Base-by-base conservation (phyloP, 2,113 vertebrate species). In the Phoenicopterus ruber region DNA sequence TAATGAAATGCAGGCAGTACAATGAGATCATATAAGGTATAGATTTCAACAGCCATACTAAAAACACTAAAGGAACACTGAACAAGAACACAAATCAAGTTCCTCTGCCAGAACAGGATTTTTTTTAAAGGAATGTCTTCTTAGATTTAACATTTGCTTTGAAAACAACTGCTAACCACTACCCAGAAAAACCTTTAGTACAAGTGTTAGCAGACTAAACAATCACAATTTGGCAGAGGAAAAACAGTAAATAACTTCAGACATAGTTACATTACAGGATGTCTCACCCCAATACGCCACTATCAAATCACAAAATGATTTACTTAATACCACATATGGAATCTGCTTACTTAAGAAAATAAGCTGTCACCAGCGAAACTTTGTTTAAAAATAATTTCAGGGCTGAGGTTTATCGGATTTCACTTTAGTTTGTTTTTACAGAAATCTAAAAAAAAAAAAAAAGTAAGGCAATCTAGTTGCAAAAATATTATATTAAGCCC, bases 21-120 rank as follows among this genome's bases (percentile, higher is more conserved):
- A 98, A 99, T 99, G 99, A 99, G 99, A 98, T 99, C 99, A 99
- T 99, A 97, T 98, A 98, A 98, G 98, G 99, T 99, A 99, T 99
- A 99, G 98, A 98, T 99, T 99, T 99, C 99, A 99, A 98, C 99
- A 99, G 98, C 98, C 98, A 98, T 96, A 98, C 98, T 98, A 98
- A 98, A 98, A 98, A 97, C 97, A 98, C 98, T 98, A 98, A 99
- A 99, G 98, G 97, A 98, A 98, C 98, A 99, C 91, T 89, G 98
- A 99, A 99, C 98, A 99, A 98, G 98, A 99, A 98, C 98, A 99
- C 98, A 99, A 99, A 99, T 99, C 98, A 99, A 98, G 98, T 98
- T 99, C 87, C 90, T 97, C 94, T 98, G 98, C 98, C 98, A 99
- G 98, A 98, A 99, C 97, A 98, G 97, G 97, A 98, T 57, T 88